phyloP scores from a whole-genome alignment of 2,113 vertebrate genomes.

The Bambusicola thoracicus region DNA sequence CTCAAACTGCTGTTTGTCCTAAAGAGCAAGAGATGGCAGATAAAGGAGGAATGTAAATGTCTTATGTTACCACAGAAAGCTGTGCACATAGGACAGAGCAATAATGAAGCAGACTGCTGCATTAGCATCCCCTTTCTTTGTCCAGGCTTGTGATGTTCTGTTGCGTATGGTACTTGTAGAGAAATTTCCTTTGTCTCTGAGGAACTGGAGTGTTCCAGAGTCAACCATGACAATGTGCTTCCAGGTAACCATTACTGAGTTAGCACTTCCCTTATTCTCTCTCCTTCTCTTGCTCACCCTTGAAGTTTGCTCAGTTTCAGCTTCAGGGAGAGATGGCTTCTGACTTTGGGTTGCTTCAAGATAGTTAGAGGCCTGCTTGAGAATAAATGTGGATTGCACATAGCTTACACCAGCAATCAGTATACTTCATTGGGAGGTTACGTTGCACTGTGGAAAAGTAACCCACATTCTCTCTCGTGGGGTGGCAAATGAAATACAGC shows the following conservation, averaged over 20 bases:
- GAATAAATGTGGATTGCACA: fast-evolving
- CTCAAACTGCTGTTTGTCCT: neutral
- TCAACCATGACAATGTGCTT: neutral
- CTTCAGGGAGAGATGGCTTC: neutral
- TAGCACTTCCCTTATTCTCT: neutral
- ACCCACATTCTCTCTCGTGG: neutral
- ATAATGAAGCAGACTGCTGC: neutral
- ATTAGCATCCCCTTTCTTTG: neutral
- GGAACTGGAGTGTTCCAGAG: neutral
- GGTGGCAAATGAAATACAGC: neutral
- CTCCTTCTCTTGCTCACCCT: neutral
- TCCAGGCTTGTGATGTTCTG: neutral
- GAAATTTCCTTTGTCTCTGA: neutral
- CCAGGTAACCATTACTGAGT: neutral
- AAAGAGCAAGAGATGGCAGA: neutral
- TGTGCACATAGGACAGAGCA: neutral
- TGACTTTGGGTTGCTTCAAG: neutral
- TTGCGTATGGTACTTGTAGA: neutral
- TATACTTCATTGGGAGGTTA: neutral
- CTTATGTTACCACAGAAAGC: neutral
- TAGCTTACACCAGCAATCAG: neutral
- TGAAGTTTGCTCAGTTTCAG: neutral
- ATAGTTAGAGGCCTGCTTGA: neutral
- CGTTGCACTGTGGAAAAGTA: neutral
- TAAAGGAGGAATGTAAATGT: neutral